Conservation (phyloP, 2,113 vertebrate genomes). For the Centropus unirufus region DNA sequence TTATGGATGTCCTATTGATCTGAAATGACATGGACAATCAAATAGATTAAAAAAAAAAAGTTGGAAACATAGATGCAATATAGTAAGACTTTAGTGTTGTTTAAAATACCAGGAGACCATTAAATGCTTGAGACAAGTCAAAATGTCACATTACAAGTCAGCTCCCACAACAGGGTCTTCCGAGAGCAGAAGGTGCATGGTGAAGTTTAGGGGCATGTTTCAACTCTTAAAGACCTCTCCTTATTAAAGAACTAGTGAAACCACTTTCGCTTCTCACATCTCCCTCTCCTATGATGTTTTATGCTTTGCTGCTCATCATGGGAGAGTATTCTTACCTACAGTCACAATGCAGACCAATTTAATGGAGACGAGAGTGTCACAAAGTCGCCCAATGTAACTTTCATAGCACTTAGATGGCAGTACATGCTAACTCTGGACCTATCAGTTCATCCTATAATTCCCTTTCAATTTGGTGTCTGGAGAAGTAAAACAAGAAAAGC, state of each 20-base stretch:
- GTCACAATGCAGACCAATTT: neutral
- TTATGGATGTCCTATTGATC: neutral
- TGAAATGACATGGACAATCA: neutral
- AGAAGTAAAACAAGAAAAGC: neutral
- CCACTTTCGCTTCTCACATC: neutral
- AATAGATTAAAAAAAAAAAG: neutral
- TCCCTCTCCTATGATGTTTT: neutral
- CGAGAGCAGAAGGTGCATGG: neutral
- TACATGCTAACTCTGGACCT: neutral
- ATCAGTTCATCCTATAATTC: neutral
- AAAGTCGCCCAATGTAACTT: neutral
- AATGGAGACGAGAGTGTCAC: neutral
- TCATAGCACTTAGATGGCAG: neutral
- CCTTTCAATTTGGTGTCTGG: neutral
- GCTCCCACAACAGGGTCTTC: neutral
- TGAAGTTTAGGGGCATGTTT: neutral
- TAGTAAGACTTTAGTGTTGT: neutral
- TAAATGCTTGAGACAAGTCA: neutral
- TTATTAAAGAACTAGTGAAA: neutral
- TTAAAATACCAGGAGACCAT: neutral
- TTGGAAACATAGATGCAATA: neutral
- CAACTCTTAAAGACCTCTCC: neutral
- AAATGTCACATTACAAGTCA: neutral
- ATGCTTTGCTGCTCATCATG: neutral
- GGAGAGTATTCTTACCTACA: neutral